phyloP scores from a whole-genome alignment of 2,113 vertebrate species.

The Odobenus rosmarus region DNA sequence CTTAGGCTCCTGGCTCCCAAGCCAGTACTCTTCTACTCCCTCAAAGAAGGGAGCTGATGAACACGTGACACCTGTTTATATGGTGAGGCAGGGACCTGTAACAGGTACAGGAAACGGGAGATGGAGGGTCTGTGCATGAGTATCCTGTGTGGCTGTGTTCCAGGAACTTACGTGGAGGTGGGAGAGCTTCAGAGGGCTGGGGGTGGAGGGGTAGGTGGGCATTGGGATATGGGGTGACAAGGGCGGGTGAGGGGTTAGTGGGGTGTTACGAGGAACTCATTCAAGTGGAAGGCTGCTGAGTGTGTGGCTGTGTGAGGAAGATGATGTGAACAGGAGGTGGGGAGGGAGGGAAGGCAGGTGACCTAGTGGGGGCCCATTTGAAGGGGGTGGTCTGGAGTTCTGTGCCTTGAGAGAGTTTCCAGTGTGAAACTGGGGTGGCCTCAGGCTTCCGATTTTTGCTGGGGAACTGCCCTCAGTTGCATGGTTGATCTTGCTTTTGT shows the following conservation, averaged over 20 bases:
- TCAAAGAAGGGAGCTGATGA: not conserved
- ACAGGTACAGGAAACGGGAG: not conserved
- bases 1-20: not conserved
- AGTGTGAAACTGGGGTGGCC: not conserved
- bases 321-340: not conserved
- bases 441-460: not conserved
- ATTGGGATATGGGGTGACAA: not conserved
- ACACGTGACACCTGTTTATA: fast-evolving
- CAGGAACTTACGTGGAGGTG: not conserved
- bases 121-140: not conserved
- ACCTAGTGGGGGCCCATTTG: no score
- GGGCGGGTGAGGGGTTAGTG: not conserved
- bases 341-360: not conserved
- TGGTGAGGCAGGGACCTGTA: not conserved
- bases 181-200: not conserved
- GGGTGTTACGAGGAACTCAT: not conserved
- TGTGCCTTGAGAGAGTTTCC: not conserved
- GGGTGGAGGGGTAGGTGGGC: not conserved
- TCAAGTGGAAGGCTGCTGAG: not conserved
- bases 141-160: not conserved
- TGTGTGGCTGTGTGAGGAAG: not conserved
- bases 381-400: not conserved
- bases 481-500: not conserved
- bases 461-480: not conserved
- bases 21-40: not conserved